Evolutionary conservation across 2,888 invertebrate species (phyloP).

Genomic region (Arenicola marina): DNA sequence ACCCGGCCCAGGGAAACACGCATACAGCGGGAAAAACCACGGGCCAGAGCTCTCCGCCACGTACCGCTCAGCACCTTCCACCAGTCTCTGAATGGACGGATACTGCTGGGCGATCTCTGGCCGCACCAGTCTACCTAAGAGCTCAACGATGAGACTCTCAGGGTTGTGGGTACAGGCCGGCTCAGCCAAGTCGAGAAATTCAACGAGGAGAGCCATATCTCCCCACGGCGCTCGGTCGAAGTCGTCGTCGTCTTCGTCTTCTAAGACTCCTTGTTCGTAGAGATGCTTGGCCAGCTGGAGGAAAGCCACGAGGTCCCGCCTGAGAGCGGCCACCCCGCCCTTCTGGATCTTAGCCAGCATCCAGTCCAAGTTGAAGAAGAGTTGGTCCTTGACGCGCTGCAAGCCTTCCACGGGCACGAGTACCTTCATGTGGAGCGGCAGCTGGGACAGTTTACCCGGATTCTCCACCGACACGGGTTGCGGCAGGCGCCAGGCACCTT

Average conservation of each 20-base stretch:
- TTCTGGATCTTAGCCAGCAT: constrained; percentile 19
- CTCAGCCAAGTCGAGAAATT: constrained; percentile 22
- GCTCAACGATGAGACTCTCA: constrained; percentile 7
- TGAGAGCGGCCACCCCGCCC: not conserved
- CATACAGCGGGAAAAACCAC: constrained; percentile 14
- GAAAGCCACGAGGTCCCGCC: constrained; percentile 15
- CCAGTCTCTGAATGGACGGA: constrained; percentile 5
- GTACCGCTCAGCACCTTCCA: constrained; percentile 5
- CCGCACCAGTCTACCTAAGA: constrained; percentile 14
- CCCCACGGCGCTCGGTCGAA: not conserved
- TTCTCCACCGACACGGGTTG: constrained; percentile 15
- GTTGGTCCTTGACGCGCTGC: constrained; percentile 10
- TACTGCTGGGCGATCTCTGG: constrained; percentile 2
- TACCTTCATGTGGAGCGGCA: constrained; percentile 18
- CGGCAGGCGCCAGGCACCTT: too few species aligned
- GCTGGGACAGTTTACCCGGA: constrained; percentile 13
- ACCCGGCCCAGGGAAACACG: constrained; percentile 15
- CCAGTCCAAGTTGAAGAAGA: constrained; percentile 30
- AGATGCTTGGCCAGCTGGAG: constrained; percentile 13
- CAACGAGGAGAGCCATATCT: constrained; percentile 17
- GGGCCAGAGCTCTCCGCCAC: not conserved
- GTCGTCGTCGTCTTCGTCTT: constrained; percentile 1
- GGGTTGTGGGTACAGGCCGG: constrained; percentile 7
- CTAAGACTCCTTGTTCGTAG: constrained; percentile 7
- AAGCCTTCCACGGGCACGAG: constrained; percentile 28